Evolutionary conservation across 2,113 vertebrate genomes (phyloP), one percentile per base, ranked within the genome.

Genomic region (Leuciscus idus): DNA sequence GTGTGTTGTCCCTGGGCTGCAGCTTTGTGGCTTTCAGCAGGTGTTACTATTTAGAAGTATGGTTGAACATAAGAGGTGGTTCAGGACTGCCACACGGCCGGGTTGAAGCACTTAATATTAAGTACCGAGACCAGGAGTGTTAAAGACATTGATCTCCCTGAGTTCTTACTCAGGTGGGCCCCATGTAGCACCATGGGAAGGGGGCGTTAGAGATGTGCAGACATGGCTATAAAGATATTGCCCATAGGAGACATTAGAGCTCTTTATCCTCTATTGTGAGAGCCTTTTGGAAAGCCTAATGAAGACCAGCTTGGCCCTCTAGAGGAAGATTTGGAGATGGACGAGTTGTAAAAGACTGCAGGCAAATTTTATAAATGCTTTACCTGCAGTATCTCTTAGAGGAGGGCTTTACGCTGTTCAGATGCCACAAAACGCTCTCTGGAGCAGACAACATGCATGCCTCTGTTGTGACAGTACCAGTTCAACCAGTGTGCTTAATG

Each of bases 1-100:
- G 88, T 90, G 90, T 90, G 85, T 88, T 91, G 79, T 91, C 90
- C 88, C 90, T 89, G 91, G 84, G 89, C 87, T 88, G 88, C 86
- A 93, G 87, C 89, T 90, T 88, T 90, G 84, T 87, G 87, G 86
- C 84, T 86, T 88, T 52, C 78, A 87, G 87, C 90, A 91, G 88
- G 88, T 89, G 90, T 91, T 89, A 89, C 85, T 89, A 86, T 88
- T 87, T 90, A 88, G 68, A 78, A 52, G 86, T 91, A 87, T 87
- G 70, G 76, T 57, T 81, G 87, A 87, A 87, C 79, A 66, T 79
- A 61, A 85, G 85, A 77, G 46, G 55, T 85, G 84, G 80, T 85
- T 87, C 64, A 76, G 84, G 28, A 83, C 57, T 64, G 84, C 73
- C 57, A 73, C 68, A 70, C 30, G 55, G 81, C 62, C 50, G 6